Evolutionary conservation across 1,140 invertebrate genomes (phyloP).

Genomic region (Metopolophium dirhodum): DNA sequence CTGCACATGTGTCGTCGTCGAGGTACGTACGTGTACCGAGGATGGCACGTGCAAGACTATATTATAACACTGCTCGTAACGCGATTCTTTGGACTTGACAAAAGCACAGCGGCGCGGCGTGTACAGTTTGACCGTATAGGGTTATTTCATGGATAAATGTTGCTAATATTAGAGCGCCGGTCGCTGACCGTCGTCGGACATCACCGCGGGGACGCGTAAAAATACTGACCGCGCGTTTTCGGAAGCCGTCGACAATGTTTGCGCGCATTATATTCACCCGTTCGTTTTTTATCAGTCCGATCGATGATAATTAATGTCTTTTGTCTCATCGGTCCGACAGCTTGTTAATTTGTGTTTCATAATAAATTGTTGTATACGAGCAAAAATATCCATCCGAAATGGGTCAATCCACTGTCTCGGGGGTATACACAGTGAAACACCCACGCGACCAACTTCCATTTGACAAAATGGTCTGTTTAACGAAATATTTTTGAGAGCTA

Average conservation of each 20-base stretch:
- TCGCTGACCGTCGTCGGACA: not conserved
- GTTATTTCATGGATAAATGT: constrained; percentile 21
- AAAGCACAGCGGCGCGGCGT: not conserved
- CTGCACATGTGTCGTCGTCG: not conserved
- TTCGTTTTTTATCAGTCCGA: not conserved
- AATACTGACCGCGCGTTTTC: constrained; percentile 12
- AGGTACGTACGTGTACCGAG: not conserved
- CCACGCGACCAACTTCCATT: no score
- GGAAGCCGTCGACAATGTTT: not conserved
- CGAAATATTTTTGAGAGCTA: no score
- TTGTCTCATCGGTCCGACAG: no score
- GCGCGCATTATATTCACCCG: not conserved
- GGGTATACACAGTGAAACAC: no score
- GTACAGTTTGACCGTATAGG: constrained; percentile 21
- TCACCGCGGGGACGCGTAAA: not conserved
- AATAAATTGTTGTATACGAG: no score
- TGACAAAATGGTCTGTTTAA: no score
- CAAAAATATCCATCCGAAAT: no score
- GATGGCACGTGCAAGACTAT: not conserved
- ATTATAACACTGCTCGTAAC: not conserved
- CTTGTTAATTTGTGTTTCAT: not conserved
- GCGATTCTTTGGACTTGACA: not conserved
- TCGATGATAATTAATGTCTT: no score
- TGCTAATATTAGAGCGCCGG: constrained; percentile 20
- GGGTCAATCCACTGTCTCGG: no score